Base-by-base conservation (phyloP, 2,888 invertebrate genomes). In the Neuroscelio doddi region DNA sequence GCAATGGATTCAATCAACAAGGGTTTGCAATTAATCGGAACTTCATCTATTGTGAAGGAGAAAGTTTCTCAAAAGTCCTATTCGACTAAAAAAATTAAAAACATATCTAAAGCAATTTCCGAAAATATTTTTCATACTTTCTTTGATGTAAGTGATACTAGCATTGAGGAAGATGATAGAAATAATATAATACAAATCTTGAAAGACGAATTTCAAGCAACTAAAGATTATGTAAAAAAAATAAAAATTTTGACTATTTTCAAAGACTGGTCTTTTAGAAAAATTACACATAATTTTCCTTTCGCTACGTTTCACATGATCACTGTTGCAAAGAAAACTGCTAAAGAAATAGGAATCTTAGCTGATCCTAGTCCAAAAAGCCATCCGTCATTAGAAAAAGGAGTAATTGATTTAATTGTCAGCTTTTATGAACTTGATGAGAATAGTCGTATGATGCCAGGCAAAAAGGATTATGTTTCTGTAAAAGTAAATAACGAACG, bases 391-490 rank as follows among this genome's bases (percentile, higher is more conserved):
- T 36, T 36, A 14, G 12, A 14, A 3, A 36, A 36, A 36, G 36
- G 15, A 36, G 36, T 36, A 14, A 15, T 36, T 36, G 15, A 36
- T n/a, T 10, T 3, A 14, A 15, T 36, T 4, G 15, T 12, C 7
- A 36, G 8, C 4, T 46, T 29, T 34, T 46, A 38, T 12, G 38
- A 47, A 16, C 26, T 26, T 17, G 44, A 53, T 3, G 45, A 34
- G 12, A 16, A 32, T 26, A 55, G 49, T 27, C 14, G 50, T 12
- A n/a, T 44, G 10, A 15, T 62, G 30, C 44, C 63, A 9, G 51
- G 56, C 1, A 56, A 42, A 39, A 63, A 57, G 44, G 46, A 57
- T 29, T 56, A 21, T 17, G 32, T 44, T 10, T 50, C 56, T 10
- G 51, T 63, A 1, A 24, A 49, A 44, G 17, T 26, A 17, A 10